Evolutionary conservation across 2,888 invertebrate species (phyloP).

Genomic region (Troglohyphantes excavatus): DNA sequence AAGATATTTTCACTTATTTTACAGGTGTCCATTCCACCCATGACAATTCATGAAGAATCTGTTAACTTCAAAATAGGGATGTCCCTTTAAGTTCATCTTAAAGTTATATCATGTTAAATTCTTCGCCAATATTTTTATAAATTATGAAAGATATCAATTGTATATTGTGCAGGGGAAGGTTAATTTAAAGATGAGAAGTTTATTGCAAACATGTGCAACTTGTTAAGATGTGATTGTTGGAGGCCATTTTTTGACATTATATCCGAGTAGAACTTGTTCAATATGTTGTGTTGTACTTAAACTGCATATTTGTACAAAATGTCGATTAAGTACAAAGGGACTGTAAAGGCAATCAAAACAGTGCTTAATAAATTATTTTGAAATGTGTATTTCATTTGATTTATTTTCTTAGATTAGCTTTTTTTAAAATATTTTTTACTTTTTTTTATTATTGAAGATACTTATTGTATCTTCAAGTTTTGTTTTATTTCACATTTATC

Average conservation of each 20-base stretch:
- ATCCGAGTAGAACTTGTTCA: neutral
- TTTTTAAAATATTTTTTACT: no score
- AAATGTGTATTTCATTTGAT: neutral
- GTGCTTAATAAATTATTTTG: slow-evolving; percentile 47
- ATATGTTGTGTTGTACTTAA: slow-evolving; percentile 14
- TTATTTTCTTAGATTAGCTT: no score
- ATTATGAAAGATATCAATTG: neutral
- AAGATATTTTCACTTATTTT: neutral
- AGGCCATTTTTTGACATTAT: slow-evolving; percentile 3
- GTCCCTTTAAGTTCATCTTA: neutral
- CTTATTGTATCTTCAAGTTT: no score
- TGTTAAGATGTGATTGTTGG: slow-evolving; percentile 24
- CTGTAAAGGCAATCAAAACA: slow-evolving; percentile 9
- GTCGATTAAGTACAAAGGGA: slow-evolving; percentile 19
- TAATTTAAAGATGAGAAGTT: slow-evolving; percentile 10
- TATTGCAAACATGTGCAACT: neutral
- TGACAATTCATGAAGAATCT: slow-evolving; percentile 1
- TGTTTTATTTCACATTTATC: no score
- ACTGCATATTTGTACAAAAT: neutral
- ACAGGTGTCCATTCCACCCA: slow-evolving; percentile 44
- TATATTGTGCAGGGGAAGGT: neutral
- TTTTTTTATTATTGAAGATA: no score
- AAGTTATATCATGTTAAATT: slow-evolving; percentile 16
- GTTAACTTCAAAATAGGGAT: slow-evolving; percentile 4
- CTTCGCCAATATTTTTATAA: slow-evolving; percentile 28